A percentile compares a stretch with the other conserved stretches of the same genome.
Conservation (phyloP, 2,113 vertebrate species). For the Pseudopodoces humilis region DNA sequence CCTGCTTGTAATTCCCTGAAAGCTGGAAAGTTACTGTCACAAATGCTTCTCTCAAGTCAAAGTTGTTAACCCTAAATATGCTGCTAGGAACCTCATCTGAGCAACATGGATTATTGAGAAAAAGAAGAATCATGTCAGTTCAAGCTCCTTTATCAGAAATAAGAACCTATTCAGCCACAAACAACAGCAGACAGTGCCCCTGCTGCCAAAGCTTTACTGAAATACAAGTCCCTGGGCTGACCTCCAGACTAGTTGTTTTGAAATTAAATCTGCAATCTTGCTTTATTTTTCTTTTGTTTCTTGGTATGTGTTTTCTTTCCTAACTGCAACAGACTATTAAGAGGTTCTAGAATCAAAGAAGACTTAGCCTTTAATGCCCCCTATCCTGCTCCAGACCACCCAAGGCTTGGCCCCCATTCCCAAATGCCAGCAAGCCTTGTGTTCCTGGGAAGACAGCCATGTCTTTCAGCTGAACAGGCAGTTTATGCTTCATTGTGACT, state of each 20-base stretch:
- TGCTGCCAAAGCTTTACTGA: constrained; percentile 42
- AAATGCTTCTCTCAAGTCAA: not conserved
- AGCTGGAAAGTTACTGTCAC: not conserved
- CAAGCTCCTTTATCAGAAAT: not conserved
- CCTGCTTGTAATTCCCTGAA: not conserved
- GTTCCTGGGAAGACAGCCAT: not conserved
- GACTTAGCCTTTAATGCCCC: not conserved
- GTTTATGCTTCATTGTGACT: not conserved
- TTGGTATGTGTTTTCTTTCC: not conserved
- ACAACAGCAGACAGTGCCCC: not conserved
- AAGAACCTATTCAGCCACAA: not conserved
- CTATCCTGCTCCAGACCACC: not conserved
- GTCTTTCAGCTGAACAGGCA: not conserved
- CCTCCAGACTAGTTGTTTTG: not conserved
- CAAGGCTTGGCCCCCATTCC: not conserved
- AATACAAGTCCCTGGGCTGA: constrained; percentile 45
- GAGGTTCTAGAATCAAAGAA: not conserved
- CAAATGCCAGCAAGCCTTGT: not conserved
- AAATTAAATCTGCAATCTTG: not conserved
- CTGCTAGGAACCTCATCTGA: constrained; percentile 53
- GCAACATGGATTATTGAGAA: not conserved
- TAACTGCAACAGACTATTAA: not conserved
- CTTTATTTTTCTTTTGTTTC: constrained; percentile 1
- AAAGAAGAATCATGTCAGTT: not conserved
- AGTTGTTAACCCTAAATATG: constrained; percentile 56